Conservation (phyloP, 2,113 vertebrate genomes). For the Mastomys natalensis region DNA sequence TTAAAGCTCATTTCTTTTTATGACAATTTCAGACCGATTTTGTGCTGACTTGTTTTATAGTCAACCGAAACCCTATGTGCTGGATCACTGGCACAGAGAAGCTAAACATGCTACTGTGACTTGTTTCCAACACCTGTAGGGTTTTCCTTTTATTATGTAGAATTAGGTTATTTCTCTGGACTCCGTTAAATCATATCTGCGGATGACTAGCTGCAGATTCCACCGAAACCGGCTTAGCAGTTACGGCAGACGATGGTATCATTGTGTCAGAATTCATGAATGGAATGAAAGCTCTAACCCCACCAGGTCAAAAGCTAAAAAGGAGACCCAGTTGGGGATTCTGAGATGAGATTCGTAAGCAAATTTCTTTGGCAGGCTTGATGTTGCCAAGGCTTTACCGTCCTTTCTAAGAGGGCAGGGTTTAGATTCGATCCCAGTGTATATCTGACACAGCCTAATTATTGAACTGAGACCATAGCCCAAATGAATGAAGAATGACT, state of each 20-base stretch:
- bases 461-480: neutral
- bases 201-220: neutral
- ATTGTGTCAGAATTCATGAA: neutral
- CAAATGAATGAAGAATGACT: neutral
- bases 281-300: neutral
- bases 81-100: neutral
- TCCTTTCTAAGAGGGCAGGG: neutral
- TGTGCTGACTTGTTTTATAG: conserved; percentile 71
- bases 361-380: neutral
- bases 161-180: conserved; percentile 32
- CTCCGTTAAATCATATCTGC: conserved; percentile 23
- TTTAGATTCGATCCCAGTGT: neutral
- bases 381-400: too few relatives aligned
- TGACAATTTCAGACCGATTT: conserved; percentile 80
- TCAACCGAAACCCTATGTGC: conserved; percentile 10
- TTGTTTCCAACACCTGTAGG: conserved; percentile 11
- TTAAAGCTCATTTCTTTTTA: conserved; percentile 81
- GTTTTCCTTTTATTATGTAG: neutral
- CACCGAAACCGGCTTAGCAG: neutral
- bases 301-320: neutral
- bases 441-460: neutral
- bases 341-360: neutral
- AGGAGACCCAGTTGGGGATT: neutral
- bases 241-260: neutral
- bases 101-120: neutral